Conservation (phyloP, 2,888 invertebrate species). For the Nephrotoma flavescens region DNA sequence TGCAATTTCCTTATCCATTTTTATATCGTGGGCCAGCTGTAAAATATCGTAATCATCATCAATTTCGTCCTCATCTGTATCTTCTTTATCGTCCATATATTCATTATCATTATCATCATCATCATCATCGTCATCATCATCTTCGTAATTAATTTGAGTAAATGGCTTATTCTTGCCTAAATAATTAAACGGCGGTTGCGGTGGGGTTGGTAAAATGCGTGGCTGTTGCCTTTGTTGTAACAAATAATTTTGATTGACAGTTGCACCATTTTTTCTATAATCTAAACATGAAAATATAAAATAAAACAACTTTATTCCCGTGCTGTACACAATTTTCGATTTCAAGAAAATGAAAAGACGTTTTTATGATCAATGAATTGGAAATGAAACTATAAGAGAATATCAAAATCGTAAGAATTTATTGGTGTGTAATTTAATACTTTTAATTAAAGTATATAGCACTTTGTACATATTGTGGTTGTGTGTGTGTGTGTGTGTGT, state of each 20-base stretch:
- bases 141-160: not conserved
- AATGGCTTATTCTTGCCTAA: not conserved
- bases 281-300: not conserved
- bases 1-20: constrained; percentile 29
- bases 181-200: not conserved
- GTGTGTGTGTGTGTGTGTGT: too few species aligned
- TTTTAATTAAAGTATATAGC: too few species aligned
- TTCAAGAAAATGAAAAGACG: too few species aligned
- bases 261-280: not conserved
- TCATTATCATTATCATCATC: not conserved
- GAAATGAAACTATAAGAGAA: too few species aligned
- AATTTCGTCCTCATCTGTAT: not conserved
- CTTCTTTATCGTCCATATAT: not conserved
- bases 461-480: too few species aligned
- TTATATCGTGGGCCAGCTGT: constrained; percentile 25
- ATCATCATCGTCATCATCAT: not conserved
- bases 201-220: not conserved
- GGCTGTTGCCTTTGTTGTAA: not conserved
- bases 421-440: too few species aligned
- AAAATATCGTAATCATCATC: not conserved
- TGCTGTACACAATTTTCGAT: too few species aligned
- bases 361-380: too few species aligned
- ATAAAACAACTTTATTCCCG: too few species aligned
- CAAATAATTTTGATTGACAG: not conserved
- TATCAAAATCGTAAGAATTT: too few species aligned